These are phyloP conservation scores for Cryptomyrus ogoouensis DNA, from an alignment of 2,113 vertebrate genomes.

Conservation along the genomic window DNA sequence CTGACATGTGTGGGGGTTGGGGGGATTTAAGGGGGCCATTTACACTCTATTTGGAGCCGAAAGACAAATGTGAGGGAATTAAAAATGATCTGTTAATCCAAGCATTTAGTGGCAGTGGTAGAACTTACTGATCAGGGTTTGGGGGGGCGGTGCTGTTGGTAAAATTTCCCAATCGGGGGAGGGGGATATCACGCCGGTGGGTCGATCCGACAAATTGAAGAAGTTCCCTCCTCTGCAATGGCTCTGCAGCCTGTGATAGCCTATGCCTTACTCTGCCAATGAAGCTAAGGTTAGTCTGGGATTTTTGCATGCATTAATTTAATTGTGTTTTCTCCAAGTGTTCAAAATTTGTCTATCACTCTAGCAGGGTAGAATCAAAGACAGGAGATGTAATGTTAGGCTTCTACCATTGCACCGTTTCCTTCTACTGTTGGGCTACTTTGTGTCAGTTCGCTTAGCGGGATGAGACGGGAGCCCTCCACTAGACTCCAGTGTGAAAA, in stretches of 20 bases:
- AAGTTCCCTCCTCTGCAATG: background rate
- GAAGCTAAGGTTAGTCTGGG: background rate
- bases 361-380: background rate
- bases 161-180: too few relatives aligned
- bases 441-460: background rate
- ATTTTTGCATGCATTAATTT: background rate
- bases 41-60: too few relatives aligned
- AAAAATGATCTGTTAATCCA: too few relatives aligned
- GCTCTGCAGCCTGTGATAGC: background rate
- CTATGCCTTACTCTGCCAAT: background rate
- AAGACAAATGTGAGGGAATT: too few relatives aligned
- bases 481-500: background rate
- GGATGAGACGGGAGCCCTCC: background rate
- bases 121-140: too few relatives aligned
- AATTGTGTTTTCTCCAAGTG: background rate
- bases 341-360: background rate
- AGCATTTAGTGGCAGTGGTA: too few relatives aligned
- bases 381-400: background rate
- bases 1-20: too few relatives aligned
- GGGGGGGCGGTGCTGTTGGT: too few relatives aligned
- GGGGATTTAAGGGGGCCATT: too few relatives aligned
- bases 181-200: too few relatives aligned
- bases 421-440: background rate
- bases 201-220: too few relatives aligned
- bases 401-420: background rate